Base-by-base conservation (phyloP, 2,797 vertebrate species). In the Coranthus polyacanthus region DNA sequence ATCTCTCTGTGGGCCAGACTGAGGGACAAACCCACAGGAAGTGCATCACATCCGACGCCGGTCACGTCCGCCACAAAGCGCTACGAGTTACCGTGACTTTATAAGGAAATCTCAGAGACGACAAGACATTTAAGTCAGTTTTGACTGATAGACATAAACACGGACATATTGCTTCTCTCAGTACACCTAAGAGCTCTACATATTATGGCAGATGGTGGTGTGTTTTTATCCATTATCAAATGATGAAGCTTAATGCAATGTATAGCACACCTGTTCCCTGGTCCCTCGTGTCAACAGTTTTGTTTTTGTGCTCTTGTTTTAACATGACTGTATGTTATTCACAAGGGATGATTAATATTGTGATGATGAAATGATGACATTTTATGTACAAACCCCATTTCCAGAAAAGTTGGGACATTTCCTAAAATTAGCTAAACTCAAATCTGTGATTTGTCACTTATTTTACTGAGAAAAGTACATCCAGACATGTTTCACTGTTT, bases 1-100 rank as follows among this genome's bases (percentile, higher is more conserved):
- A 92, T 94, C 91, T 88, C 70, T 68, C 36, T 54, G 34, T 26
- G 72, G 72, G 70, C 78, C 74, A 82, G 86, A 90, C 85, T 45
- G 72, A 72, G 64, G 84, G 82, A 86, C 91, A 85, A 88, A 82
- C 88, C 84, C 86, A 90, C 79, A 91, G 92, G 92, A 93, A 92
- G 81, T 73, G 16, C 88, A 87, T 85, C 79, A 78, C 66, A 42
- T 57, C 65, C 8, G 68, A 80, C 59, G 81, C 70, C 72, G 52
- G 86, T 84, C 87, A 90, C 72, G 72, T 89, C 84, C 66, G 41
- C 80, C 81, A 59, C 68, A 68, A 71, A 62, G 50, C 20, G 56
- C 70, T 63, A 17, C 32, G 34, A 81, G 68, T 68, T 55, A 29
- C 78, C 69, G 52, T 41, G 88, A 89, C 86, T 85, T 56, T 91